A percentile compares a stretch with the other conserved stretches of the same genome.
These are phyloP conservation scores for Siphamia tubifer DNA, from an alignment of 2,113 vertebrate genomes.

Conservation along the genomic window DNA sequence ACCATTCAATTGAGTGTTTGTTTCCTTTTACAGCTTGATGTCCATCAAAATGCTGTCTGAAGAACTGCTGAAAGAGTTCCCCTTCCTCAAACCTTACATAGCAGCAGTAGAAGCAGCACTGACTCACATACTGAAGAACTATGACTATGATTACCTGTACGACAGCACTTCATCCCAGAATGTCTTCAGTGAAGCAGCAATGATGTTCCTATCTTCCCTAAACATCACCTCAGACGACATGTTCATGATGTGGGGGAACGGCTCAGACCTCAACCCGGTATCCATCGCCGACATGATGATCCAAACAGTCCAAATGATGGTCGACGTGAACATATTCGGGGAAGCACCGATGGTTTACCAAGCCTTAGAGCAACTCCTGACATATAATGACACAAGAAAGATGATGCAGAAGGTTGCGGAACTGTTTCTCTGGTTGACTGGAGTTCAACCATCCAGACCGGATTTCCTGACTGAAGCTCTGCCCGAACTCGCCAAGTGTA, in stretches of 20 bases:
- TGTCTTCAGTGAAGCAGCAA: conserved; percentile 52
- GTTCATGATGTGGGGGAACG: conserved; percentile 7
- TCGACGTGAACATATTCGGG: conserved; percentile 48
- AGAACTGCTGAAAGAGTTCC: conserved; percentile 16
- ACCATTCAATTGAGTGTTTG: neutral
- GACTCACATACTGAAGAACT: conserved; percentile 48
- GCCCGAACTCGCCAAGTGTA: conserved; percentile 25
- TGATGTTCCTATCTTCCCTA: conserved; percentile 47
- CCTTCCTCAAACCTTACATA: conserved; percentile 45
- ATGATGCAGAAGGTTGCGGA: conserved; percentile 42
- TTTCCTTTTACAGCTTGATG: conserved; percentile 53
- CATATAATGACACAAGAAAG: conserved; percentile 21
- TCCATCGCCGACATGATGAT: conserved; percentile 30
- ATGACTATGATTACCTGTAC: conserved; percentile 3
- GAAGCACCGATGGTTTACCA: conserved; percentile 47
- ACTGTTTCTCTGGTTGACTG: conserved; percentile 56
- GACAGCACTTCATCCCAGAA: conserved; percentile 20
- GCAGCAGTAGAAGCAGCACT: conserved; percentile 45
- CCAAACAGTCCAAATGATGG: conserved; percentile 29
- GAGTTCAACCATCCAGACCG: conserved; percentile 51
- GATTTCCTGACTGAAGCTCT: conserved; percentile 64
- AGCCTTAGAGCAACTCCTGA: conserved; percentile 54
- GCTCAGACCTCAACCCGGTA: neutral
- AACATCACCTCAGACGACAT: conserved; percentile 58
- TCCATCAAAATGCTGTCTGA: conserved; percentile 48